These are phyloP conservation scores for Euglossa dilemma DNA, from an alignment of 1,140 invertebrate genomes.

Conservation along the genomic window DNA sequence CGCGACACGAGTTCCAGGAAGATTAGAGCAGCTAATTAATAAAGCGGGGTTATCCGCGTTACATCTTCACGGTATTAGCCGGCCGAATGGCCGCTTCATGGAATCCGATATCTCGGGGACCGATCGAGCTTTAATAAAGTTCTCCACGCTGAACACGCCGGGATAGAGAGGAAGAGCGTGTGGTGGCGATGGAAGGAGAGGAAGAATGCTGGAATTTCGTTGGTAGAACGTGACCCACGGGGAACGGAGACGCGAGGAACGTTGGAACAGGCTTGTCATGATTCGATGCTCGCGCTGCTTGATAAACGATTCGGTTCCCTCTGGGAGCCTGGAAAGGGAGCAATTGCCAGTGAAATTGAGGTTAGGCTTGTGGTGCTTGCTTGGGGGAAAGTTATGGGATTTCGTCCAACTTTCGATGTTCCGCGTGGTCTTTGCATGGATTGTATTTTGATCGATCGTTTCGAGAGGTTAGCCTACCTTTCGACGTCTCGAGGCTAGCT, in stretches of 20 bases:
- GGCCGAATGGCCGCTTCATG: slow-evolving; percentile 49
- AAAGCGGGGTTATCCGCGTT: slow-evolving; percentile 67
- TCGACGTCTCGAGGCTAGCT: too few relatives aligned
- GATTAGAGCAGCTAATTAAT: slow-evolving; percentile 68
- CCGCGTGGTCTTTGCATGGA: neutral
- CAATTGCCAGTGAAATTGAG: slow-evolving; percentile 7
- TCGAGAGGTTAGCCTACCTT: too few relatives aligned
- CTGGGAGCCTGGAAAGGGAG: neutral
- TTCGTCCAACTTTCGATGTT: neutral
- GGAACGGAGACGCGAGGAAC: slow-evolving; percentile 11
- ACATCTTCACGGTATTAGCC: slow-evolving; percentile 63
- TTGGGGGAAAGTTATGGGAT: neutral
- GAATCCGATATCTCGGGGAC: slow-evolving; percentile 60
- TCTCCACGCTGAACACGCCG: slow-evolving; percentile 37
- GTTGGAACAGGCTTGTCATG: slow-evolving; percentile 20
- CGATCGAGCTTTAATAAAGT: slow-evolving; percentile 69
- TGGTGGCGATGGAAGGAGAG: neutral
- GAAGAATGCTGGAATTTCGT: slow-evolving; percentile 38
- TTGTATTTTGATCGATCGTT: neutral
- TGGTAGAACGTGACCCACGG: slow-evolving; percentile 38
- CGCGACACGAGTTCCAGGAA: slow-evolving; percentile 66
- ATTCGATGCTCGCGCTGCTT: slow-evolving; percentile 28
- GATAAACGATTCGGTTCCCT: slow-evolving; percentile 31
- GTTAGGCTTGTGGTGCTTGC: neutral
- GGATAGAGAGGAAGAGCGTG: neutral